Conservation (phyloP, 2,888 invertebrate species). For the Plebejus argus region DNA sequence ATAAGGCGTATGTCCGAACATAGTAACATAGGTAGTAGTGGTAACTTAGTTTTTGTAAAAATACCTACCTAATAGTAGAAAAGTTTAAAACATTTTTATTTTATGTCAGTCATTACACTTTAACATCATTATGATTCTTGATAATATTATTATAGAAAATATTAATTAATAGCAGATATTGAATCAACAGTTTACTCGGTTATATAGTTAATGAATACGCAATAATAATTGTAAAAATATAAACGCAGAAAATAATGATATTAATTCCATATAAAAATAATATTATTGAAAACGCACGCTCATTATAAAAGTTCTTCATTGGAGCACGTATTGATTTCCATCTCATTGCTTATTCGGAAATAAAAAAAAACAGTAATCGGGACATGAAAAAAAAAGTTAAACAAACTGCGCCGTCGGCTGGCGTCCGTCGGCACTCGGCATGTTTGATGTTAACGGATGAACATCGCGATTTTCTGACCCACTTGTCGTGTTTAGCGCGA, state of each 20-base stretch:
- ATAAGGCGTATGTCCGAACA: too few species aligned
- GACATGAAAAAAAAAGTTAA: neutral
- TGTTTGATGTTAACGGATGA: conserved; percentile 38
- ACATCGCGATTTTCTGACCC: conserved; percentile 51
- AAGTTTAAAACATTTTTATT: too few species aligned
- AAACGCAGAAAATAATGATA: neutral
- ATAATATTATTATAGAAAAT: too few species aligned
- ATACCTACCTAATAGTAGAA: too few species aligned
- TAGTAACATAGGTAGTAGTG: too few species aligned
- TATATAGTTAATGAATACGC: too few species aligned
- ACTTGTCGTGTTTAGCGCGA: conserved; percentile 40
- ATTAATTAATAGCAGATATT: too few species aligned
- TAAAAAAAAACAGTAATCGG: neutral
- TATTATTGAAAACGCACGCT: neutral
- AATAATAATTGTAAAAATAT: neutral
- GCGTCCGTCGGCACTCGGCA: conserved; percentile 46
- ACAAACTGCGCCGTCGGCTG: conserved; percentile 56
- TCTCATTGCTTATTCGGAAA: neutral
- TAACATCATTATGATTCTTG: too few species aligned
- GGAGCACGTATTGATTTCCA: neutral
- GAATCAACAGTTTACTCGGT: too few species aligned
- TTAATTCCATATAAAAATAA: neutral
- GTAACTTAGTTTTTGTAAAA: too few species aligned
- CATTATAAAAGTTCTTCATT: neutral
- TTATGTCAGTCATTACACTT: too few species aligned